Percentiles rank a stretch among this genome's conserved stretches.
Conservation (phyloP, 2,113 vertebrate genomes). For the Balaenoptera acutorostrata region DNA sequence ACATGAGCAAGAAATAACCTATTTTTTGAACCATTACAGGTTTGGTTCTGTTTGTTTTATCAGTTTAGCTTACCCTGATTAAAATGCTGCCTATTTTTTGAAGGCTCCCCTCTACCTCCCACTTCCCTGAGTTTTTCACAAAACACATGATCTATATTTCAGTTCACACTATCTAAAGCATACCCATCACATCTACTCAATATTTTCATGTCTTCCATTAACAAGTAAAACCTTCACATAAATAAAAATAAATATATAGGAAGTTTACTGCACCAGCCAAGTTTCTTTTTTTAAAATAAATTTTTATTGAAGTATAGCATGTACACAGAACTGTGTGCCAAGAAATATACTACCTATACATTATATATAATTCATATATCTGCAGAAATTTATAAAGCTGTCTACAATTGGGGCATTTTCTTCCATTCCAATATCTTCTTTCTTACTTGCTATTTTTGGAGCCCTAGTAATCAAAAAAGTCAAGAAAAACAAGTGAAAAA, state of each 20-base stretch:
- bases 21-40: background rate
- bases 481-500: background rate
- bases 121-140: background rate
- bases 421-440: background rate
- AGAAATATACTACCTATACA: background rate
- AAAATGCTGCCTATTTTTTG: background rate
- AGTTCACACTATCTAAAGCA: background rate
- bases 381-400: background rate
- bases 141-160: background rate
- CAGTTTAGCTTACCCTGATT: background rate
- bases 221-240: background rate
- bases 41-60: background rate
- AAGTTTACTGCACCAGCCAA: background rate
- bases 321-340: background rate
- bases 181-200: background rate
- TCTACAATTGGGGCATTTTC: background rate
- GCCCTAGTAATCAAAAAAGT: background rate
- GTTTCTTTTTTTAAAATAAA: background rate
- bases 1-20: background rate
- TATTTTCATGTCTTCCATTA: background rate
- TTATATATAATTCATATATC: background rate
- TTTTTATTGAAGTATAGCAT: slow-evolving; percentile 17
- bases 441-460: background rate
- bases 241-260: background rate
- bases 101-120: background rate